These are phyloP conservation scores for Caenorhabditis remanei DNA, from an alignment of 1,140 invertebrate genomes.

Conservation along the genomic window DNA sequence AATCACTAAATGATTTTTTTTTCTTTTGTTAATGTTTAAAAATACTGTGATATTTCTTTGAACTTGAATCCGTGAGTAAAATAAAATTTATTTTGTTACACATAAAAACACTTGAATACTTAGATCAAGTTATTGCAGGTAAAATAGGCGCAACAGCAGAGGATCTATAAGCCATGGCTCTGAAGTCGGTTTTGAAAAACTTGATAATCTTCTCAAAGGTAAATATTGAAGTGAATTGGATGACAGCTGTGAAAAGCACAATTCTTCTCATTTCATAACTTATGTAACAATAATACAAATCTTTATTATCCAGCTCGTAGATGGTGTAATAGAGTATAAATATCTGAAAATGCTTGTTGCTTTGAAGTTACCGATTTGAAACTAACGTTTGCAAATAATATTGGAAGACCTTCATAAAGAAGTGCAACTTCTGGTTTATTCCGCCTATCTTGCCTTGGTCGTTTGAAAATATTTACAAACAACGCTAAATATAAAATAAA, in stretches of 20 bases:
- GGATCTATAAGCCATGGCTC: neutral
- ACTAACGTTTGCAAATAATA: neutral
- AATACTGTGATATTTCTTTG: too few relatives aligned
- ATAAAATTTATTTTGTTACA: too few relatives aligned
- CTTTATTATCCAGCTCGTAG: neutral
- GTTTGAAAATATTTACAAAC: neutral
- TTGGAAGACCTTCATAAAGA: neutral
- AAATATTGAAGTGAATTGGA: neutral
- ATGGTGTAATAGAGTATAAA: neutral
- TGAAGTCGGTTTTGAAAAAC: neutral
- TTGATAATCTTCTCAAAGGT: neutral
- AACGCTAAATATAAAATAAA: neutral
- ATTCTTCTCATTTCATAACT: constrained; percentile 10
- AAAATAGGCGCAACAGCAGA: neutral
- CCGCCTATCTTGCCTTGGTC: neutral
- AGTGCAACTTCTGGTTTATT: neutral
- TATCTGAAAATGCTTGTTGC: neutral
- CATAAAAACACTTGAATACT: too few relatives aligned
- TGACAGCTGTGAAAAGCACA: neutral
- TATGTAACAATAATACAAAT: neutral
- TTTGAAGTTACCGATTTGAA: too few relatives aligned
- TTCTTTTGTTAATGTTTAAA: too few relatives aligned
- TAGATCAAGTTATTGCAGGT: too few relatives aligned
- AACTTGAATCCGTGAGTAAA: too few relatives aligned
- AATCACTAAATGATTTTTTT: too few relatives aligned